phyloP scores from a whole-genome alignment of 2,888 invertebrate genomes.

The Chymomyza amoena region DNA sequence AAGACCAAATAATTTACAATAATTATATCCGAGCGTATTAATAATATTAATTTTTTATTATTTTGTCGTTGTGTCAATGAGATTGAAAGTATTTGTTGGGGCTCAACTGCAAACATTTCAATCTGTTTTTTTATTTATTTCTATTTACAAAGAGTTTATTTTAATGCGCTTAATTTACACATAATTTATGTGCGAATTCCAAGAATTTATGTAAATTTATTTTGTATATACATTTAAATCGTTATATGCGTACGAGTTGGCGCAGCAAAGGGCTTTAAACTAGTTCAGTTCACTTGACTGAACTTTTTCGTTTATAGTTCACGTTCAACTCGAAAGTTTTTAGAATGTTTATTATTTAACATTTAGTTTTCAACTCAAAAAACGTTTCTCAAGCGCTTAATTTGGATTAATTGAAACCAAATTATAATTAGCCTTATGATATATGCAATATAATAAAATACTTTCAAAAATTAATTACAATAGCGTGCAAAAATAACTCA shows the following conservation, averaged over 20 bases:
- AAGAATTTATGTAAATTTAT: not conserved
- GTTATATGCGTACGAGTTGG: not conserved
- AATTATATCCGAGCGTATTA: not conserved
- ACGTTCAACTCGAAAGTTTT: too few relatives aligned
- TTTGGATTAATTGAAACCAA: too few relatives aligned
- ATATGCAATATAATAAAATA: too few relatives aligned
- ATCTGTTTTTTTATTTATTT: slow-evolving; percentile 23
- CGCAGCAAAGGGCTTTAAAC: not conserved
- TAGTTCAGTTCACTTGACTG: not conserved
- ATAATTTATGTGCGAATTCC: not conserved
- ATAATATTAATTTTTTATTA: slow-evolving; percentile 3
- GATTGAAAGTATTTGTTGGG: slow-evolving; percentile 66
- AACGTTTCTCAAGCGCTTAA: too few relatives aligned
- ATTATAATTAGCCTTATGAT: too few relatives aligned
- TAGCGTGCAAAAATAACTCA: too few relatives aligned
- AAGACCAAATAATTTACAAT: not conserved
- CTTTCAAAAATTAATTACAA: too few relatives aligned
- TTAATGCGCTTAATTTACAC: not conserved
- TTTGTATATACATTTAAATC: not conserved
- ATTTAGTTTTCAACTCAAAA: too few relatives aligned
- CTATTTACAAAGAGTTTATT: not conserved
- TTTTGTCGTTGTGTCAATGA: slow-evolving; percentile 13
- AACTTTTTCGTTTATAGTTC: too few relatives aligned
- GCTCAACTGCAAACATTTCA: slow-evolving; percentile 62
- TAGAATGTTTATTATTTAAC: too few relatives aligned